Conservation (phyloP, 2,797 vertebrate species). For the Lutjanus campechanus region DNA sequence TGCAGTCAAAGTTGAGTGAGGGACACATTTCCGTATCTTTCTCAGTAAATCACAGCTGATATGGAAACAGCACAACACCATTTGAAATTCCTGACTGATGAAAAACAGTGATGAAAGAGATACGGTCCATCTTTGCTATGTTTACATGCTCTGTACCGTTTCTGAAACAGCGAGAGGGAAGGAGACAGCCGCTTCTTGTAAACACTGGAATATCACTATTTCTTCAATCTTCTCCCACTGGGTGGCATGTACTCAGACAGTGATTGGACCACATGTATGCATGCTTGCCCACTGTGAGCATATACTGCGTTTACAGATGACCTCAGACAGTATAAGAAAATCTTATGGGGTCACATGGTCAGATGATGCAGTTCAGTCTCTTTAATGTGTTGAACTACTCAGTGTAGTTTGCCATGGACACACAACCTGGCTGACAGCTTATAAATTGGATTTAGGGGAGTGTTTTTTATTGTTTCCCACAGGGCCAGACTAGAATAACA, state of each 20-base stretch:
- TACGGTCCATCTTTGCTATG: slow-evolving; percentile 13
- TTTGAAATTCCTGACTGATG: slow-evolving; percentile 23
- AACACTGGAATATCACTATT: slow-evolving; percentile 41
- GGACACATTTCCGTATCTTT: slow-evolving; percentile 15
- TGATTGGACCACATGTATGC: slow-evolving; percentile 17
- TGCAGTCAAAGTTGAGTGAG: slow-evolving; percentile 6
- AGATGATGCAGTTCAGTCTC: slow-evolving; percentile 72
- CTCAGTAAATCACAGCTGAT: slow-evolving; percentile 37
- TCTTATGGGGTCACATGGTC: slow-evolving; percentile 62
- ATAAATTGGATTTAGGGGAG: slow-evolving; percentile 84
- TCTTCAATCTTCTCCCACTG: slow-evolving; percentile 40
- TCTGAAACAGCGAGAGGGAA: slow-evolving; percentile 18
- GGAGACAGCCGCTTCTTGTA: slow-evolving; percentile 31
- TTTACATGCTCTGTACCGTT: slow-evolving; percentile 41
- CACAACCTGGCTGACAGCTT: slow-evolving; percentile 81
- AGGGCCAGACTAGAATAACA: slow-evolving; percentile 81
- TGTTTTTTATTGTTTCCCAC: slow-evolving; percentile 83
- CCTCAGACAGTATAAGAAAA: slow-evolving; percentile 41
- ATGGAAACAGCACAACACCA: slow-evolving; percentile 28
- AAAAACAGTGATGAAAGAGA: slow-evolving; percentile 9
- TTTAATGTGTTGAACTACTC: slow-evolving; percentile 78
- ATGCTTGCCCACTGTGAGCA: slow-evolving; percentile 32
- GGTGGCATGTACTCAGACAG: slow-evolving; percentile 35
- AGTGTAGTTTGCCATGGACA: slow-evolving; percentile 75
- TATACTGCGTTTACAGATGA: slow-evolving; percentile 44